Base-by-base conservation (phyloP, 23 tunicate species). In the Clavelina lepadiformis region DNA sequence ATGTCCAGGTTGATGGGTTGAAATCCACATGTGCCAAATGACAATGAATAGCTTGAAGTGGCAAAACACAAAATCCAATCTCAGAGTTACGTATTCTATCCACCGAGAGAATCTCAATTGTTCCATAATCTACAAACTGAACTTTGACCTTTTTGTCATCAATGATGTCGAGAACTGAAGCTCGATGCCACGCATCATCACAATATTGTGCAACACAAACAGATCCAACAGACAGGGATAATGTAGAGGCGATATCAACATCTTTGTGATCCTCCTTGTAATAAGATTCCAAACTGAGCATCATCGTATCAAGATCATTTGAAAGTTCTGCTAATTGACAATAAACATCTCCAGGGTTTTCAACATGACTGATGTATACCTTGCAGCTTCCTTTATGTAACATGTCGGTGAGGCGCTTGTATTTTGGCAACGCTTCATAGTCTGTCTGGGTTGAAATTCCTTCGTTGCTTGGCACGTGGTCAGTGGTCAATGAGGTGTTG, bases 81-180 rank as follows among this genome's bases (percentile, higher is more conserved):
- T 69, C 50, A 2, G 82, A 27, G 22, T 56, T 50, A 8, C 71
- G 63, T 24, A 86, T 55, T 25, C 72, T 71, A 8, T 37, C 1
- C 29, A 72, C 5, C 20, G 46, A 20, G 26, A 86, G 49, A 20
- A 31, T 33, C 46, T 86, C 80, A 3, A 33, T 28, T 54, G 78
- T 78, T 3, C 95, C 95, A 58, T 77, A 86, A 56, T 86, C 95
- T 33, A 86, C 80, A 71, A 86, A 86, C 28, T 51, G 55, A 35
- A 86, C 84, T n/a, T 11, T 38, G 0, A 74, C 72, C 19, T 36
- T n/a, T 24, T 31, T 46, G 0, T 47, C 61, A 23, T 63, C 69
- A 27, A 46, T 28, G 1, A 57, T 24, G 0, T 35, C 28, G 18
- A 31, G 54, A 28, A 78, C 72, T 8, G 51, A 30, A 8, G 82